Evolutionary conservation across 2,113 vertebrate species (phyloP), one percentile per base, ranked within the genome.

Genomic region (Naja naja): DNA sequence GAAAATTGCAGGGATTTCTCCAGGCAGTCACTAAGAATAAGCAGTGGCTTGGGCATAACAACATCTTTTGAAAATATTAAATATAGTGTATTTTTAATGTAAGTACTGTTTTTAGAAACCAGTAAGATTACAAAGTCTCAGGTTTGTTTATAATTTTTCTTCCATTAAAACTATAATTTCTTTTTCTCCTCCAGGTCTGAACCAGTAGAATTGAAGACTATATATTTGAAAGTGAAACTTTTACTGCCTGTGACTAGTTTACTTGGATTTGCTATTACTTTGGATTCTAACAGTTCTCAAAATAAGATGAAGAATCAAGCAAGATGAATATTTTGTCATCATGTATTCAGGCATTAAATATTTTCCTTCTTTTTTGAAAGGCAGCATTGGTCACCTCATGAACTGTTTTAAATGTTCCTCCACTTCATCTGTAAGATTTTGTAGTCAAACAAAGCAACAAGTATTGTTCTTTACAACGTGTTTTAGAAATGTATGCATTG

Each of bases 341-440:
- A 88, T 93, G 94, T 14, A 11, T 39, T 95, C 95, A 96, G 93
- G 95, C 96, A 94, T 91, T 0, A 91, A 93, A 92, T 94, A 94
- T 96, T 91, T 96, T 94, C 94, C 97, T 87, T 96, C 52, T 43
- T 47, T 94, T 34, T 93, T 97, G 94, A 93, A 91, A 91, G 93
- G 64, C 94, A 39, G 93, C 95, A 39, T 95, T 93, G 90, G 95
- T 95, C 90, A 90, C 86, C 93, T 20, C 94, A 95, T 53, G 91
- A 69, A 22, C 91, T 92, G 0, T 93, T 85, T 22, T 8, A 95
- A 89, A 47, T 88, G 23, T 27, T 89, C 23, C 12, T 5, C 0
- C 30, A 52, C 74, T 93, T 93, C 58, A 55, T 45, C 54, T 54
- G 0, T 1, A 81, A 6, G 30, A 88, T 53, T 56, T 34, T 60